A percentile compares a stretch with the other conserved stretches of the same genome.
Evolutionary conservation across 2,797 vertebrate genomes (phyloP).

Genomic region (Cheirogaleus major): DNA sequence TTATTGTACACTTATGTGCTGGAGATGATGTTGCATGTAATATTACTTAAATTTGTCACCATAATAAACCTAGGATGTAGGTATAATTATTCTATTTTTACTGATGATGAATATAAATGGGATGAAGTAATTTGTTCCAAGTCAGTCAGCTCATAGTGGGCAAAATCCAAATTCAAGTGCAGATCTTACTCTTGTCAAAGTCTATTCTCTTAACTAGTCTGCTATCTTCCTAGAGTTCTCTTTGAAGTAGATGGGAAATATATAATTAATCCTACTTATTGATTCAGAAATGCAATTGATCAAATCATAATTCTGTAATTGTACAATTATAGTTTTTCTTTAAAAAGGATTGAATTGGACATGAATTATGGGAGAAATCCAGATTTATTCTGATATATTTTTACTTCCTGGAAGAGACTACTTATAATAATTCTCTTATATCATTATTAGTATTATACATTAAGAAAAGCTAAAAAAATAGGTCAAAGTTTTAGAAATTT

Average conservation of each 20-base stretch:
- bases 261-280: background rate
- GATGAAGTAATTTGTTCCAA: background rate
- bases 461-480: slow-evolving; percentile 38
- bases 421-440: background rate
- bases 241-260: background rate
- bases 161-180: slow-evolving; percentile 34
- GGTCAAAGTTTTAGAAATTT: slow-evolving; percentile 42
- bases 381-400: background rate
- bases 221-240: background rate
- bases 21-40: background rate
- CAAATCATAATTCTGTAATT: background rate
- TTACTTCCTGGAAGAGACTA: background rate
- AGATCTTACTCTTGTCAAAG: background rate
- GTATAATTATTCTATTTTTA: slow-evolving; percentile 17
- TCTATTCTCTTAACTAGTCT: background rate
- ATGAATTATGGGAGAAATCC: background rate
- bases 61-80: background rate
- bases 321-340: slow-evolving; percentile 6
- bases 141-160: background rate
- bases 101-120: background rate
- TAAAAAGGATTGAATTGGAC: background rate
- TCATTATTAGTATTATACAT: background rate
- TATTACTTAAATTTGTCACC: background rate
- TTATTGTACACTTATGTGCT: background rate
- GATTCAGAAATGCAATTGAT: slow-evolving; percentile 7